Conservation (phyloP, 2,888 invertebrate genomes). For the Pandemis cinnamomeana region DNA sequence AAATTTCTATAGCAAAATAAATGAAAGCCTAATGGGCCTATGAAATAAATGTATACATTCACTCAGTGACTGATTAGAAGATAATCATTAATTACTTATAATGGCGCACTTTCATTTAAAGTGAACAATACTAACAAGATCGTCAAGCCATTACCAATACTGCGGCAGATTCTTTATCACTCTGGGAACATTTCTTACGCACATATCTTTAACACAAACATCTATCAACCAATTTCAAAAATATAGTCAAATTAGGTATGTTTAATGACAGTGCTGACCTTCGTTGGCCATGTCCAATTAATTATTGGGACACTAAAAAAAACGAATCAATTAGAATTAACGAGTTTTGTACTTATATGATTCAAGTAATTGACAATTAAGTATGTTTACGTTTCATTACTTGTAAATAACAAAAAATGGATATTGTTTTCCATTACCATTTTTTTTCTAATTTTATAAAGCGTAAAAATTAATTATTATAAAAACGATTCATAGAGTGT, state of each 20-base stretch:
- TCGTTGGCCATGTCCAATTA: not conserved
- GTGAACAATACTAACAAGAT: slow-evolving; percentile 39
- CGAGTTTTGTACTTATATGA: not conserved
- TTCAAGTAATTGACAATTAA: not conserved
- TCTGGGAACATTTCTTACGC: slow-evolving; percentile 33
- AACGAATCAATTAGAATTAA: not conserved
- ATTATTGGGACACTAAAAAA: not conserved
- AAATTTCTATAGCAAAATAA: no score
- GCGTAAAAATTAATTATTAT: no score
- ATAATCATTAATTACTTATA: slow-evolving; percentile 32
- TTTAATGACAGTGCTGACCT: not conserved
- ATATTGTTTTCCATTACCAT: no score
- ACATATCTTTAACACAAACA: not conserved
- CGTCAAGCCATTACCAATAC: slow-evolving; percentile 23
- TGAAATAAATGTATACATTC: slow-evolving; percentile 20
- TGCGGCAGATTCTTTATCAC: not conserved
- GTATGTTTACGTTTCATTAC: not conserved
- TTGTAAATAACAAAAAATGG: not conserved
- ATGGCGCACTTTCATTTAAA: slow-evolving; percentile 61
- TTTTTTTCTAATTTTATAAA: no score
- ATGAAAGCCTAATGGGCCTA: not conserved
- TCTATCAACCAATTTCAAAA: not conserved
- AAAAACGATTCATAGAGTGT: no score
- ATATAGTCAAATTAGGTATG: not conserved
- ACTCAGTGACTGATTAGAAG: slow-evolving; percentile 22